Percentiles rank a stretch among this genome's conserved stretches.
Evolutionary conservation across 2,113 vertebrate genomes (phyloP).

Genomic region (Reinhardtius hippoglossoides): DNA sequence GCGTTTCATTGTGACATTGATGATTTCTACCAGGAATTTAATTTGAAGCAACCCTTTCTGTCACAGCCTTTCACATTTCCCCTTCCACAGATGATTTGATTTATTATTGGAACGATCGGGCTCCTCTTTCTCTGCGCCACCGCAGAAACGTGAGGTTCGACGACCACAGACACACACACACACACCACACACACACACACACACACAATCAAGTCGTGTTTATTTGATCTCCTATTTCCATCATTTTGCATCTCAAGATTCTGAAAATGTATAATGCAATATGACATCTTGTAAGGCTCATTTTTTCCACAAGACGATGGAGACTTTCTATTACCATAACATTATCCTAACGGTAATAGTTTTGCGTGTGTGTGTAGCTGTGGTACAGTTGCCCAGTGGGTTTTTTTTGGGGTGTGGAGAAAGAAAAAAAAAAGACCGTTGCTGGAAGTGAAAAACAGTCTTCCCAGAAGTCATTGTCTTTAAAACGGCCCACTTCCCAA

Average conservation of each 20-base stretch:
- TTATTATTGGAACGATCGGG: conserved; percentile 23
- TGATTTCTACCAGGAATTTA: conserved; percentile 1
- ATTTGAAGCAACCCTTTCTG: conserved; percentile 3
- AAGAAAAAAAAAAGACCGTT: conserved; percentile 24
- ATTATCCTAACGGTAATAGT: conserved; percentile 34
- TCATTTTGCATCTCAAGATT: conserved; percentile 48
- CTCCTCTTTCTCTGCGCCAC: conserved; percentile 9
- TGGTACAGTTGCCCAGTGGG: conserved; percentile 20
- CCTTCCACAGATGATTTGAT: conserved; percentile 31
- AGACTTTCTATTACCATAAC: conserved; percentile 60
- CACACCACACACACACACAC: not conserved
- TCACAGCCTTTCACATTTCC: not conserved
- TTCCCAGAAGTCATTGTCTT: conserved; percentile 74
- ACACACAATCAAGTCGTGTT: not conserved
- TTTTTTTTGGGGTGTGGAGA: conserved; percentile 40
- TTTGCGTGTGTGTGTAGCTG: conserved; percentile 12
- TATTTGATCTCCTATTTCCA: conserved; percentile 38
- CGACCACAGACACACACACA: conserved; percentile 25
- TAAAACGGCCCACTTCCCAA: conserved; percentile 39
- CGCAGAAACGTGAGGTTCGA: conserved; percentile 19
- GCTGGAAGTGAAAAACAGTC: conserved; percentile 46
- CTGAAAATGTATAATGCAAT: conserved; percentile 55
- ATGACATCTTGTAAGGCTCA: conserved; percentile 48
- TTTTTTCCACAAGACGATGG: conserved; percentile 65
- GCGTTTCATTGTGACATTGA: not conserved